A percentile compares a stretch with the other conserved stretches of the same genome.
phyloP scores from a whole-genome alignment of 2,888 invertebrate genomes.

The Sinohyriopsis cumingii region DNA sequence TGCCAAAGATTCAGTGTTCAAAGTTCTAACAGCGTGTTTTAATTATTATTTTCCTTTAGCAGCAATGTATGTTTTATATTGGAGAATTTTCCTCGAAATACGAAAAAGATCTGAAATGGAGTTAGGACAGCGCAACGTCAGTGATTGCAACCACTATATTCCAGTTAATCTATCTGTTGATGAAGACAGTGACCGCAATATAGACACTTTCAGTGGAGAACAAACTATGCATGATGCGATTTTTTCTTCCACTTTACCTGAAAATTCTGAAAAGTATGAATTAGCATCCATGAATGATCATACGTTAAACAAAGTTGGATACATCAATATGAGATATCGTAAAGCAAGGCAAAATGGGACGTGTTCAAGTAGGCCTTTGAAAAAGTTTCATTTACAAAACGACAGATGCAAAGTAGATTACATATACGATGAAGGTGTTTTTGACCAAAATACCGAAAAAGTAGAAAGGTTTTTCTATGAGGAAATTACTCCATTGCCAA shows the following conservation, averaged over 20 bases:
- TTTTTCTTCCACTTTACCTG: slow-evolving; percentile 8
- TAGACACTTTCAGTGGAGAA: slow-evolving; percentile 25
- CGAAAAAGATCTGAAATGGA: slow-evolving; percentile 72
- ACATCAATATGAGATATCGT: slow-evolving; percentile 10
- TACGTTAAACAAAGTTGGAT: slow-evolving; percentile 7
- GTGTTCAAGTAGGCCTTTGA: not conserved
- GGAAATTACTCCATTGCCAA: slow-evolving; percentile 31
- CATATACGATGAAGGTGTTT: slow-evolving; percentile 67
- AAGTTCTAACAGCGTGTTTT: slow-evolving; percentile 74
- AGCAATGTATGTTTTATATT: slow-evolving; percentile 74
- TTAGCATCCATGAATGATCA: slow-evolving; percentile 12
- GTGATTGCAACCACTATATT: slow-evolving; percentile 19
- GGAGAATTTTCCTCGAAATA: slow-evolving; percentile 73
- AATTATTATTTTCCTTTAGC: slow-evolving; percentile 75
- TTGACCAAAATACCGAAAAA: slow-evolving; percentile 65
- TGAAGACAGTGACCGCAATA: slow-evolving; percentile 31
- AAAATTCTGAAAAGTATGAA: slow-evolving; percentile 18
- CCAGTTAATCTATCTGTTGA: slow-evolving; percentile 23
- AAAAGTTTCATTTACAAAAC: not conserved
- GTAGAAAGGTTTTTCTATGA: slow-evolving; percentile 64
- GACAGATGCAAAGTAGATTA: slow-evolving; percentile 56
- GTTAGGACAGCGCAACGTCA: slow-evolving; percentile 61
- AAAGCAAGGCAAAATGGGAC: not conserved
- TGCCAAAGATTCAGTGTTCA: slow-evolving; percentile 73
- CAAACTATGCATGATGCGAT: slow-evolving; percentile 17